phyloP scores from a whole-genome alignment of 2,888 invertebrate genomes.

The Thecophora atra region DNA sequence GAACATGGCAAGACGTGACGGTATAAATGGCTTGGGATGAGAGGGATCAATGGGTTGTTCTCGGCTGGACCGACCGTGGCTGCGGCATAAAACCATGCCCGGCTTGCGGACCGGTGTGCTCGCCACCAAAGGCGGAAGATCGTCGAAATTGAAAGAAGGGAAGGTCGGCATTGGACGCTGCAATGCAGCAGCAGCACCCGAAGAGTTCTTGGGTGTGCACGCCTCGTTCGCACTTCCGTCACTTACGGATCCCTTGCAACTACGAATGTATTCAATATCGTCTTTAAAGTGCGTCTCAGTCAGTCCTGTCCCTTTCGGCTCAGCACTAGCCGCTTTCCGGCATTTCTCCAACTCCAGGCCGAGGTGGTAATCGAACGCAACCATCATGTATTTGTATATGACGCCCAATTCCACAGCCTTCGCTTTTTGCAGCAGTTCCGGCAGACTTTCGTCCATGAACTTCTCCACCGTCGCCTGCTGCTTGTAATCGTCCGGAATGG shows the following conservation, averaged over 20 bases:
- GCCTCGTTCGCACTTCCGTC: too few species aligned
- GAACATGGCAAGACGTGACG: too few species aligned
- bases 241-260: neutral
- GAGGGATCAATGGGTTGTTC: too few species aligned
- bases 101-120: too few species aligned
- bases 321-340: neutral
- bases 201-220: neutral
- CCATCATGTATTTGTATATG: constrained; percentile 46
- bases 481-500: constrained; percentile 48
- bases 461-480: constrained; percentile 42
- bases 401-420: constrained; percentile 44
- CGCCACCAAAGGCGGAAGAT: too few species aligned
- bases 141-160: too few species aligned
- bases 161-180: too few species aligned
- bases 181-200: too few species aligned
- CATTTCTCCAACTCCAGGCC: constrained; percentile 31
- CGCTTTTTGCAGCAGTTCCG: constrained; percentile 39
- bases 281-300: neutral
- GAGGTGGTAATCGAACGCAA: constrained; percentile 46
- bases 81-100: too few species aligned
- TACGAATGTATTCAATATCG: neutral
- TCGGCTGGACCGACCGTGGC: too few species aligned
- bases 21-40: too few species aligned
- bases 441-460: constrained; percentile 44
- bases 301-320: too few species aligned